phyloP scores from a whole-genome alignment of 2,113 vertebrate genomes.

The Fulmarus glacialis region DNA sequence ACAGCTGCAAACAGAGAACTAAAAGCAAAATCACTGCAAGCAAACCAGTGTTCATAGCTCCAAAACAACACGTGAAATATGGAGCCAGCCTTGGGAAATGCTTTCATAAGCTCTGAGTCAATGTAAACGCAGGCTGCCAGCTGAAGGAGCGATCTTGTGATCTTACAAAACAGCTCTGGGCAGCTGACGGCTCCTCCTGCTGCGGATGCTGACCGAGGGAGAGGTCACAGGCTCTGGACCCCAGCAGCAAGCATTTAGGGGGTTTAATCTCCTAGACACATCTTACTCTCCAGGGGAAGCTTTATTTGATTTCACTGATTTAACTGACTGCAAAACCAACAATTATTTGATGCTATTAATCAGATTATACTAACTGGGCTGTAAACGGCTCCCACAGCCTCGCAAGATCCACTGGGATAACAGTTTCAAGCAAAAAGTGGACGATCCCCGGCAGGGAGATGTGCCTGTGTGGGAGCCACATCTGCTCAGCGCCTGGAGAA shows the following conservation, averaged over 20 bases:
- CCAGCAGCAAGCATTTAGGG: neutral
- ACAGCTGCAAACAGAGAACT: neutral
- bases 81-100: neutral
- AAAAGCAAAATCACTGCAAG: neutral
- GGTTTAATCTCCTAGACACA: neutral
- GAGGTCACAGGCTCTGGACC: neutral
- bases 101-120: neutral
- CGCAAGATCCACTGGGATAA: neutral
- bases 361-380: neutral
- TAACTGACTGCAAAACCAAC: neutral
- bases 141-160: neutral
- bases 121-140: neutral
- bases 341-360: neutral
- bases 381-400: neutral
- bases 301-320: neutral
- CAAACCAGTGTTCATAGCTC: neutral
- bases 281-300: neutral
- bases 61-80: neutral
- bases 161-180: neutral
- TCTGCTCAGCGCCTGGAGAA: neutral
- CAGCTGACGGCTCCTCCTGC: neutral
- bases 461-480: neutral
- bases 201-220: neutral
- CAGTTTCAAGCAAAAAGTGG: rapidly evolving
- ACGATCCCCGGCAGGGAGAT: rapidly evolving